Conservation (phyloP, 2,113 vertebrate species). For the Prinia subflava region DNA sequence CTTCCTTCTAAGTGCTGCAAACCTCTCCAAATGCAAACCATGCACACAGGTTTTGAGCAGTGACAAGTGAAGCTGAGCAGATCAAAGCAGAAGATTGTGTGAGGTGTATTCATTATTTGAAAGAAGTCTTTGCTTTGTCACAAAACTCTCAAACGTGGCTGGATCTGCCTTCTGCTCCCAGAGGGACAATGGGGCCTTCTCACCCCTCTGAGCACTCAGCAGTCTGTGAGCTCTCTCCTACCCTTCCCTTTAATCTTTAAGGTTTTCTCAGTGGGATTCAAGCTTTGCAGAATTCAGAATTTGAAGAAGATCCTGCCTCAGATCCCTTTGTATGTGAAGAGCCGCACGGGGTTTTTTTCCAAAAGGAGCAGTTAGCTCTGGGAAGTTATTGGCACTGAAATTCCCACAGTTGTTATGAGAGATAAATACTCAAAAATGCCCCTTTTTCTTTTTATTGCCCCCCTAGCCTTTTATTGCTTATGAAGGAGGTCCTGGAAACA, state of each 20-base stretch:
- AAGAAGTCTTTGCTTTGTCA: not conserved
- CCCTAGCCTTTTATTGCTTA: not conserved
- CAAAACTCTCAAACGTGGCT: not conserved
- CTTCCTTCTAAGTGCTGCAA: not conserved
- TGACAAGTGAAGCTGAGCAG: not conserved
- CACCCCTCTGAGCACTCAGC: not conserved
- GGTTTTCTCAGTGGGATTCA: not conserved
- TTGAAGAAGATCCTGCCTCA: not conserved
- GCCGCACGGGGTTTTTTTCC: not conserved
- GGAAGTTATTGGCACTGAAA: not conserved
- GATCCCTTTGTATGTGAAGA: not conserved
- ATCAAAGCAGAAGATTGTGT: not conserved
- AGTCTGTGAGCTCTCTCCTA: not conserved
- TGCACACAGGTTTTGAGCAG: not conserved
- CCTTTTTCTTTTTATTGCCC: fast-evolving
- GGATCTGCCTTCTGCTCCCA: not conserved
- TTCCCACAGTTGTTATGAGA: not conserved
- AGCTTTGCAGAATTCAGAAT: not conserved
- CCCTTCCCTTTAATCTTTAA: not conserved
- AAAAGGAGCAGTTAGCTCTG: not conserved
- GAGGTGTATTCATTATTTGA: not conserved
- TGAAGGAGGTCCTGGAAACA: not conserved
- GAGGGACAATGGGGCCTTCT: not conserved
- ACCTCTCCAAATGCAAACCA: not conserved
- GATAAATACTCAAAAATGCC: not conserved